Evolutionary conservation across 2,888 invertebrate species (phyloP), one percentile per base, ranked within the genome.

Genomic region (Netelia melanura): DNA sequence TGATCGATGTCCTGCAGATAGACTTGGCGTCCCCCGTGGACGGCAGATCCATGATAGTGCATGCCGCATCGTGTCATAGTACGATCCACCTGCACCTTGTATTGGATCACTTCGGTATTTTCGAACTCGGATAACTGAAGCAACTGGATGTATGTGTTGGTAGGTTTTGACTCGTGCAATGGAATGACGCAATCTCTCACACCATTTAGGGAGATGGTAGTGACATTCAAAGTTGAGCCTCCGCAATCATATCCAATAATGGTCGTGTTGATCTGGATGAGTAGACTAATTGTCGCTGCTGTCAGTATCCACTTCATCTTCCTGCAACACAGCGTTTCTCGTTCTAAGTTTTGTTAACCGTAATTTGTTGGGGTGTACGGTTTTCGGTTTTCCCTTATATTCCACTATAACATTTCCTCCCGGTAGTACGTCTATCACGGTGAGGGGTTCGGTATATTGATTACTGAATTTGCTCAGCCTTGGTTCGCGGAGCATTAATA

Each of bases 401-500:
- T 21, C 43, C 2, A 83, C 81, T 30, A 44, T 78, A 2, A 79
- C 14, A 58, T 86, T 86, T 14, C 79, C 56, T n/a, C 74, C 74
- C 0, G 61, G 43, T 6, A 85, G 58, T 38, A 76, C 68, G 21
- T 86, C 83, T 8, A 86, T 8, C 0, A 87, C 62, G 38, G 81
- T 56, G 23, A 76, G 76, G 0, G 87, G 87, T 3, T 85, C 86
- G 0, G 77, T 56, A 17, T 87, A 87, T 2, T 81, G 70, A 8
- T 83, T 43, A 1, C 62, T 81, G 10, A 87, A 52, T 80, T 87
- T 86, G 3, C 81, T 75, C 0, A 68, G 64, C 58, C 72, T 83
- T 0, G 72, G 84, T n/a, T 82, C 86, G 9, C 54, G 67, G 56
- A 71, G 21, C 0, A 88, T 21, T 43, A 83, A 86, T 11, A 85